A percentile compares a stretch with the other conserved stretches of the same genome.
Conservation (phyloP, 2,113 vertebrate species). For the Tauraco erythrolophus region DNA sequence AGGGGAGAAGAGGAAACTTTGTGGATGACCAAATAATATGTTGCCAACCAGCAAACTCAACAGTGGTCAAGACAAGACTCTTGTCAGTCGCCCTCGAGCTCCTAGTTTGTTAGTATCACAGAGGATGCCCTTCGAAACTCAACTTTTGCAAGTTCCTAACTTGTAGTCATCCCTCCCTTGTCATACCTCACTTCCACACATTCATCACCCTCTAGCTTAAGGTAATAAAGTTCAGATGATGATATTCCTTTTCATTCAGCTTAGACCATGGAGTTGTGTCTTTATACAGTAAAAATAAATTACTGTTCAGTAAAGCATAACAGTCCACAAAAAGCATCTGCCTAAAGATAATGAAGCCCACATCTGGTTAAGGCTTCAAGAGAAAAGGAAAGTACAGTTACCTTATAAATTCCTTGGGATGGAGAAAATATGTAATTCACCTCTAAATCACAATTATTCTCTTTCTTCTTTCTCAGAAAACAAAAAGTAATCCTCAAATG, state of each 20-base stretch:
- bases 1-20: not conserved
- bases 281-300: not conserved
- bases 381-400: not conserved
- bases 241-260: not conserved
- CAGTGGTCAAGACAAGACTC: not conserved
- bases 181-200: not conserved
- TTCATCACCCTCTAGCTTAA: not conserved
- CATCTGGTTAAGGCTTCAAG: not conserved
- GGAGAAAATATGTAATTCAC: not conserved
- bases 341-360: not conserved
- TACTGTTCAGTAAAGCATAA: not conserved
- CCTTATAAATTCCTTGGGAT: not conserved
- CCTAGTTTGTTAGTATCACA: not conserved
- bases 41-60: not conserved
- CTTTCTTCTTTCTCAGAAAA: not conserved
- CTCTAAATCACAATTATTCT: not conserved
- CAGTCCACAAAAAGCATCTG: not conserved
- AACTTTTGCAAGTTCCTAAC: not conserved
- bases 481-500: not conserved
- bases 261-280: not conserved
- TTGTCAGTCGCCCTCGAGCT: not conserved
- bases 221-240: not conserved
- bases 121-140: not conserved
- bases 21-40: not conserved
- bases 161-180: not conserved